Evolutionary conservation across 1,140 invertebrate species (phyloP).

Genomic region (Carposina sasakii): DNA sequence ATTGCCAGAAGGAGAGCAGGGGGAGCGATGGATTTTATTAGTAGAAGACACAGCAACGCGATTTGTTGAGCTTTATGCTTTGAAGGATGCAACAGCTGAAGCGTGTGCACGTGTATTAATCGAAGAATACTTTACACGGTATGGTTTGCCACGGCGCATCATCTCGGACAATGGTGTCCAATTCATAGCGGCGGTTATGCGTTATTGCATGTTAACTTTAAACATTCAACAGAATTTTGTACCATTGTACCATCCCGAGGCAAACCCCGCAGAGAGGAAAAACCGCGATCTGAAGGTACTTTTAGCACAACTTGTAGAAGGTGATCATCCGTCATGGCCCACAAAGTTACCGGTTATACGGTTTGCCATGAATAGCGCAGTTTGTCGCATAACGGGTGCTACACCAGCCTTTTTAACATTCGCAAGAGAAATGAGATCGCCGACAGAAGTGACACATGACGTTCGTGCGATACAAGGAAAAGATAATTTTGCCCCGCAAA

Average conservation of each 20-base stretch:
- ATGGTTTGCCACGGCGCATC: slow-evolving; percentile 29
- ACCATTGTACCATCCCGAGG: slow-evolving; percentile 23
- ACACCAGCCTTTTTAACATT: slow-evolving; percentile 55
- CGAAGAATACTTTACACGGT: slow-evolving; percentile 23
- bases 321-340: slow-evolving; percentile 28
- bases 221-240: slow-evolving; percentile 30
- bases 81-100: slow-evolving; percentile 29
- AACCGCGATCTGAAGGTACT: slow-evolving; percentile 24
- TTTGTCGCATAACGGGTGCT: too few species aligned
- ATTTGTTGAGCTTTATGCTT: slow-evolving; percentile 23
- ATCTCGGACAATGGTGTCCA: slow-evolving; percentile 33
- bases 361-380: too few species aligned
- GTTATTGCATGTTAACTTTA: slow-evolving; percentile 27
- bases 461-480: slow-evolving; percentile 23
- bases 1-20: slow-evolving; percentile 13
- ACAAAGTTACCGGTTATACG: too few species aligned
- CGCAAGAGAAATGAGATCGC: slow-evolving; percentile 27
- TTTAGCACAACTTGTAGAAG: slow-evolving; percentile 17
- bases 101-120: slow-evolving; percentile 25
- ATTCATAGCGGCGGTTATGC: slow-evolving; percentile 31
- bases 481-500: slow-evolving; percentile 34
- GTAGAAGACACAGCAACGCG: slow-evolving; percentile 32
- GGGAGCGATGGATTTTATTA: slow-evolving; percentile 27
- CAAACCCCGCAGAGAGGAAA: slow-evolving; percentile 26
- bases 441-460: slow-evolving; percentile 31